Evolutionary conservation across 2,888 invertebrate genomes (phyloP).

Genomic region (Norana najaformis): DNA sequence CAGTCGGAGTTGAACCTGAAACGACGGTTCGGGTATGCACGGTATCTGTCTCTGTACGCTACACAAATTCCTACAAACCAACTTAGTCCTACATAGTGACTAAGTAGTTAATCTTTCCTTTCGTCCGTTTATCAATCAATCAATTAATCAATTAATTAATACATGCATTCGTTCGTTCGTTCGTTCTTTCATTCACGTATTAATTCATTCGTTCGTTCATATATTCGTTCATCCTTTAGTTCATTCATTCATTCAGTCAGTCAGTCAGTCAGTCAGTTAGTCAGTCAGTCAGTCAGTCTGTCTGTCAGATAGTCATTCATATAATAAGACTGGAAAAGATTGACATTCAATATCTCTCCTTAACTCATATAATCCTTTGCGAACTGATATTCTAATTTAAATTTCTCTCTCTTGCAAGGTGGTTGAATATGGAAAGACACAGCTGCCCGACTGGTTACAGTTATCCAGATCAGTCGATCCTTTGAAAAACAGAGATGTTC

Average conservation of each 20-base stretch:
- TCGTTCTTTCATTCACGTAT: background rate
- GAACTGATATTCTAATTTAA: background rate
- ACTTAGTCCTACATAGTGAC: too few species aligned
- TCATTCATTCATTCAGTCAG: too few species aligned
- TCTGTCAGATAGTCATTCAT: background rate
- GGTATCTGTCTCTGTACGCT: background rate
- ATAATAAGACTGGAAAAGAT: background rate
- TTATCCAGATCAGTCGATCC: background rate
- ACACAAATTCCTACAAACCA: too few species aligned
- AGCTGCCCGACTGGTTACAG: background rate
- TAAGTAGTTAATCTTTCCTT: background rate
- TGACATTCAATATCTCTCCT: background rate
- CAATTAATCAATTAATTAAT: background rate
- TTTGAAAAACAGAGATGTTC: background rate
- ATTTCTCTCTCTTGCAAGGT: background rate
- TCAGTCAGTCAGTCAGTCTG: background rate
- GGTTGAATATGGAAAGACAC: conserved; percentile 3
- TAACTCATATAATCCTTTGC: background rate
- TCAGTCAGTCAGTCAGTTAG: too few species aligned
- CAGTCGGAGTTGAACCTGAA: background rate
- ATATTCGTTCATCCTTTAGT: background rate
- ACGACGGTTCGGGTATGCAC: background rate
- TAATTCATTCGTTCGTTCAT: too few species aligned
- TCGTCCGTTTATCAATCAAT: too few species aligned
- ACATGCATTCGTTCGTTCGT: background rate